Evolutionary conservation across 2,797 vertebrate genomes (phyloP), one percentile per base, ranked within the genome.

Genomic region (Eurystomus glaucurus): DNA sequence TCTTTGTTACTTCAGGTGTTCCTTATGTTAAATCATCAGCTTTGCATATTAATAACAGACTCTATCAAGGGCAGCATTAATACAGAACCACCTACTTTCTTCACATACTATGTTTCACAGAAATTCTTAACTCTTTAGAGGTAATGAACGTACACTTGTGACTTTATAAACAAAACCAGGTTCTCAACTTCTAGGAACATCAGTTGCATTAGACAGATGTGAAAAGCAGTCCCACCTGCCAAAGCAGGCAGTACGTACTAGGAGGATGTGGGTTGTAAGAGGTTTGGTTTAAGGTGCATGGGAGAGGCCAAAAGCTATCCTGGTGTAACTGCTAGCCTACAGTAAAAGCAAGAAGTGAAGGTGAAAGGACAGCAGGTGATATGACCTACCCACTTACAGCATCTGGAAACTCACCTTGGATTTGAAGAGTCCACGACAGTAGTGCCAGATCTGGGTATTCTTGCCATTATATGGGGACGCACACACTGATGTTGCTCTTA

Each of bases 361-460:
- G 66, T 31, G 17, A n/a, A 48, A 45, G 62, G 45, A 54, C 19
- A 39, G 29, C 18, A 37, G 16, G 72, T 23, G 48, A n/a, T 11
- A 14, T 3, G 61, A 29, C 8, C 11, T n/a, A 26, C 39, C 14
- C 20, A 12, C 58, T 55, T 61, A 23, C 89, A 77, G 52, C 88
- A 45, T 5, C n/a, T n/a, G 55, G n/a, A 51, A 45, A 39, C 95
- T 96, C 92, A 99, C 99, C 98, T 98, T 99, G 93, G 98, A 98
- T 93, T 98, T 99, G 86, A 99, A 91, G 61, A 99, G 98, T 11
- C 98, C 98, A 5, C 15, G 87, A 29, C 95, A 98, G 96, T 98
- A 99, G 95, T 98, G 92, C 99, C 99, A 99, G 94, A 98, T 94
- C 97, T 99, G 99, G 10, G 98, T 98, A 41, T 91, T 81, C 88